Base-by-base conservation (phyloP, 2,113 vertebrate genomes). In the Piaya cayana region DNA sequence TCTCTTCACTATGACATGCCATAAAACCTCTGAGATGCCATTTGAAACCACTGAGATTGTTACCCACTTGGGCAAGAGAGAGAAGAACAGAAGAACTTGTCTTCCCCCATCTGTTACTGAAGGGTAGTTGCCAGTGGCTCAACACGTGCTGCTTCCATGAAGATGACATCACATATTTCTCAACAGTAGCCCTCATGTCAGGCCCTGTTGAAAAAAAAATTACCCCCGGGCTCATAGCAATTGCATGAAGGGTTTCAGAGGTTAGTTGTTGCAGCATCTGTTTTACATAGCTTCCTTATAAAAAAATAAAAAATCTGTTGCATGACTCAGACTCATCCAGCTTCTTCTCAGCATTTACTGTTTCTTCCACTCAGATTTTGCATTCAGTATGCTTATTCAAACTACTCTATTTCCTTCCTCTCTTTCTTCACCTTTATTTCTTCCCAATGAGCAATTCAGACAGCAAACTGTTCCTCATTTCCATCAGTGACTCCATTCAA, bases 401-500 rank as follows among this genome's bases (percentile, higher is more conserved):
- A 89, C 70, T 82, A 43, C 93, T 86, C 87, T 45, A 86, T 94
- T 97, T 96, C 94, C 95, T 93, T 77, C 39, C 65, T 97, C 71
- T 60, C 49, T 95, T 93, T 92, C 72, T 96, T 83, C 93, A 97
- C 94, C 94, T 97, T 87, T 92, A 93, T 96, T 96, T 93, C 85
- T 83, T 96, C 94, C 92, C 94, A 92, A 97, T 96, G 96, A 96
- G 95, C 94, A 93, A 95, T 95, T 96, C 95, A 96, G 90, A 86
- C 53, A 83, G 82, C 82, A 95, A 93, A 95, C 92, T 83, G 60
- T 92, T 93, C 76, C 82, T 92, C 77, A 75, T 92, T 96, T 92
- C 93, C 88, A 94, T 96, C 92, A 93, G 95, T 92, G 92, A 93
- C 88, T 97, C 88, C 90, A 93, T 94, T 96, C 93, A 94, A 96